Base-by-base conservation (phyloP, 2,113 vertebrate species). In the Dendropsophus ebraccatus region DNA sequence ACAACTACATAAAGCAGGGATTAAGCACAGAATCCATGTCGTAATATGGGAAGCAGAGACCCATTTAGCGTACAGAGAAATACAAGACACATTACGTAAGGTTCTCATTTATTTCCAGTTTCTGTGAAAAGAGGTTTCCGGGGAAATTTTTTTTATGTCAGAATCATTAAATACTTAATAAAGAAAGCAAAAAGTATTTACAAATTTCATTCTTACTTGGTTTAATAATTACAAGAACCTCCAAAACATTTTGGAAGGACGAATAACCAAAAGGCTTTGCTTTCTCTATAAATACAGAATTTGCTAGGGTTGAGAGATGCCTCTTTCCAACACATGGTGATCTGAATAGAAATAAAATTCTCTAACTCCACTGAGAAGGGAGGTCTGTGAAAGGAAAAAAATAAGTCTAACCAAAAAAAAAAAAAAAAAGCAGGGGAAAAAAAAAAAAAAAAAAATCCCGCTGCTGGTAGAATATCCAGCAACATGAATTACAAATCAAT, bases 121-220 rank as follows among this genome's bases (percentile, higher is more conserved):
- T 91, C 91, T 91, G 94, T 96, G 95, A 97, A 96, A 96, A 96
- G 95, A 96, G 94, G 92, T 94, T 92, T 95, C 81, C 65, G 67
- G 77, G 76, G 60, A 79, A 73, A n/a, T n/a, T n/a, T 92, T 70
- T 90, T 95, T 90, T 92, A 94, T 92, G 95, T 95, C 94, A 96
- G 77, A 87, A 87, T 87, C 85, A 97, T 96, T 96, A 97, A 96
- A 96, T 96, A 96, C 94, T 95, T 94, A 94, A 95, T 94, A 96
- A 97, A 95, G 90, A 95, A 96, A 96, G 92, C 92, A 92, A 94
- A 95, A 95, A 92, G 90, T 96, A 96, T 96, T 93, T 96, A 96
- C 94, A 97, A 91, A 94, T 94, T 91, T 96, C 92, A 94, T 95
- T 94, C 93, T 94, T 94, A 90, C 91, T 92, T 89, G 86, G 87